Evolutionary conservation across 2,797 vertebrate species (phyloP).

Genomic region (Leucoraja ocellata): DNA sequence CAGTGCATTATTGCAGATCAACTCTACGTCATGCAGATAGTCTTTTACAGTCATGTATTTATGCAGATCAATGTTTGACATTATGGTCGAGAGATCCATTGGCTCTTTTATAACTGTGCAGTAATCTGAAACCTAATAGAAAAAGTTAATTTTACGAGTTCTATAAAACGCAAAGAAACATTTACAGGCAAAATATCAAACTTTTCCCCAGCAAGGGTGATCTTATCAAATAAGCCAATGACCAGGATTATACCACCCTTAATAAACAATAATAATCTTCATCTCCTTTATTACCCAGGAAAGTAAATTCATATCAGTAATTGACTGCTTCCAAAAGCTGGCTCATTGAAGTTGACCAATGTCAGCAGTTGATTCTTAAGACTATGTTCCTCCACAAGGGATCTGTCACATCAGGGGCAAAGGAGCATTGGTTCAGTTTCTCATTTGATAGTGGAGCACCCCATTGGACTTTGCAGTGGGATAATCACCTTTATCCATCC

Average conservation of each 20-base stretch:
- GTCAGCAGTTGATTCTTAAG: background rate
- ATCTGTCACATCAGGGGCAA: too few relatives aligned
- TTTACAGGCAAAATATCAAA: background rate
- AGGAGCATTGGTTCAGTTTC: too few relatives aligned
- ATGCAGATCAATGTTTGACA: conserved; percentile 80
- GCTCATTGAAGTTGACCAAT: background rate
- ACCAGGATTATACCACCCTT: background rate
- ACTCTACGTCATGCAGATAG: conserved; percentile 80
- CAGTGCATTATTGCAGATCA: conserved; percentile 89
- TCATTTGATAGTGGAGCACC: too few relatives aligned
- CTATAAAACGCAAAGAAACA: background rate
- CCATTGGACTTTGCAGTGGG: too few relatives aligned
- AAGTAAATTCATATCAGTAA: background rate
- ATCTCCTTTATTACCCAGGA: background rate
- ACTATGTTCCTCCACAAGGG: too few relatives aligned
- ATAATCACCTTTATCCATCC: too few relatives aligned
- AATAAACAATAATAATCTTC: background rate
- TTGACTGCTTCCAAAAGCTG: background rate
- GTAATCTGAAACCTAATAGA: conserved; percentile 85
- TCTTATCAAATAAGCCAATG: background rate
- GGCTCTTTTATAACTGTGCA: conserved; percentile 78
- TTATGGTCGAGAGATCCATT: conserved; percentile 86
- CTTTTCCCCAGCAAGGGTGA: background rate
- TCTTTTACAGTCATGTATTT: conserved; percentile 77
- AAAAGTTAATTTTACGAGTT: conserved; percentile 40